Percentiles rank a stretch among this genome's conserved stretches.
Evolutionary conservation across 2,888 invertebrate genomes (phyloP).

Genomic region (Stenolophus ochropezus): DNA sequence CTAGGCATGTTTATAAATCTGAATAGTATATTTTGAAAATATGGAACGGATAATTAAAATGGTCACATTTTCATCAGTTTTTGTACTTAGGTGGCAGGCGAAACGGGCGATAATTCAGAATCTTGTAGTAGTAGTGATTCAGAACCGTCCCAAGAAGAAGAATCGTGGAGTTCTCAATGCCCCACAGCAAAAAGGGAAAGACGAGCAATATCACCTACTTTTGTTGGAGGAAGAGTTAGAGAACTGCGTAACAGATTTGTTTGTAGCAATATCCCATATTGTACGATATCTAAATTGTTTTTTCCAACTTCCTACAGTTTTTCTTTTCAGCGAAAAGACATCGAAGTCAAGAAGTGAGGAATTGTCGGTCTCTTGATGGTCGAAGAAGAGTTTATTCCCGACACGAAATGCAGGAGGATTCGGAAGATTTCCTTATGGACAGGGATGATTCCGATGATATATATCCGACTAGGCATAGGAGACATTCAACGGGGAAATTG

Average conservation of each 20-base stretch:
- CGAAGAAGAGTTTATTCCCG: constrained; percentile 68
- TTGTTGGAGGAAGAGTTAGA: constrained; percentile 63
- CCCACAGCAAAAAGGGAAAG: constrained; percentile 62
- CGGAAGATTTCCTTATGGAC: constrained; percentile 64
- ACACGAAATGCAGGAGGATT: constrained; percentile 69
- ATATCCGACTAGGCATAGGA: constrained; percentile 63
- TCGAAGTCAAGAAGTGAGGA: constrained; percentile 62
- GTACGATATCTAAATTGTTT: constrained; percentile 62
- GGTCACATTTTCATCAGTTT: constrained; percentile 21
- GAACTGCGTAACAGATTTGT: constrained; percentile 69
- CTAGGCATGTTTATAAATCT: background rate
- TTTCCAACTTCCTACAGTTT: background rate
- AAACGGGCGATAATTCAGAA: constrained; percentile 51
- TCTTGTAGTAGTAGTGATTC: constrained; percentile 56
- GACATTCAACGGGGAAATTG: constrained; percentile 16
- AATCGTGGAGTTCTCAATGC: constrained; percentile 67
- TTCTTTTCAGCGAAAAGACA: constrained; percentile 66
- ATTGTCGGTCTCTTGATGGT: constrained; percentile 66
- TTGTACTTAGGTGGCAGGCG: constrained; percentile 26
- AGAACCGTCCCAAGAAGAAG: constrained; percentile 64
- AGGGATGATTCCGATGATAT: constrained; percentile 68
- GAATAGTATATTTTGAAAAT: background rate
- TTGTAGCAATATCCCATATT: constrained; percentile 66
- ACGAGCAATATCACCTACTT: constrained; percentile 57
- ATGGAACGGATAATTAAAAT: background rate